Conservation (phyloP, 2,113 vertebrate species). For the Antechinus stuartii region DNA sequence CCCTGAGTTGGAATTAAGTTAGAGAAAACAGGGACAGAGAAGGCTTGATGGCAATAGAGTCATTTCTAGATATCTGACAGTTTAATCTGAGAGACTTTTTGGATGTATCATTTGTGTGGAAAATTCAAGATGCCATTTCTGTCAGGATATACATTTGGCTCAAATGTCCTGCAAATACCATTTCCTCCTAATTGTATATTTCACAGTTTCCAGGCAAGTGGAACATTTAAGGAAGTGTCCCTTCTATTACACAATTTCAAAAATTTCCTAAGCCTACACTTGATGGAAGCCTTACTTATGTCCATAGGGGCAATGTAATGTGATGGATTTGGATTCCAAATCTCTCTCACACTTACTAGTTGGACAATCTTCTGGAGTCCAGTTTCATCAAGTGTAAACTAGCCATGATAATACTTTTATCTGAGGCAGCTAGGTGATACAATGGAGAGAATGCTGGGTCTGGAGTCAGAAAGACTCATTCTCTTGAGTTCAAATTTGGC, state of each 20-base stretch:
- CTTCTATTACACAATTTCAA: background rate
- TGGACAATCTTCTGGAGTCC: background rate
- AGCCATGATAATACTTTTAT: background rate
- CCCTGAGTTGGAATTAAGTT: constrained; percentile 43
- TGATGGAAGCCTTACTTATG: background rate
- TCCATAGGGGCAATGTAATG: background rate
- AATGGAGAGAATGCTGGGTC: background rate
- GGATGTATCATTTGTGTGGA: constrained; percentile 46
- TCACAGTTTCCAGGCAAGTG: background rate
- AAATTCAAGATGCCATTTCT: constrained; percentile 23
- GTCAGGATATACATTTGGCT: constrained; percentile 29
- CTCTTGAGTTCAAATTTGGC: background rate
- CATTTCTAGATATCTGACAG: constrained; percentile 52
- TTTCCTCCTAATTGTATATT: fast-evolving
- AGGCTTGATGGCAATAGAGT: constrained; percentile 59
- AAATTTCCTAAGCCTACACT: background rate
- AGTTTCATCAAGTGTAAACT: background rate
- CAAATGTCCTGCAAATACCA: constrained; percentile 37
- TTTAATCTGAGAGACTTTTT: constrained; percentile 54
- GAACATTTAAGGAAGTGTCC: background rate
- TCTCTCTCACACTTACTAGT: background rate
- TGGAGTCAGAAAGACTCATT: background rate
- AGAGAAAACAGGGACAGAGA: constrained; percentile 55
- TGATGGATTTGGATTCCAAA: background rate
- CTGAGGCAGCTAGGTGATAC: background rate